These are phyloP conservation scores for Drosophila borealis DNA, from an alignment of 2,888 invertebrate genomes.

Conservation along the genomic window DNA sequence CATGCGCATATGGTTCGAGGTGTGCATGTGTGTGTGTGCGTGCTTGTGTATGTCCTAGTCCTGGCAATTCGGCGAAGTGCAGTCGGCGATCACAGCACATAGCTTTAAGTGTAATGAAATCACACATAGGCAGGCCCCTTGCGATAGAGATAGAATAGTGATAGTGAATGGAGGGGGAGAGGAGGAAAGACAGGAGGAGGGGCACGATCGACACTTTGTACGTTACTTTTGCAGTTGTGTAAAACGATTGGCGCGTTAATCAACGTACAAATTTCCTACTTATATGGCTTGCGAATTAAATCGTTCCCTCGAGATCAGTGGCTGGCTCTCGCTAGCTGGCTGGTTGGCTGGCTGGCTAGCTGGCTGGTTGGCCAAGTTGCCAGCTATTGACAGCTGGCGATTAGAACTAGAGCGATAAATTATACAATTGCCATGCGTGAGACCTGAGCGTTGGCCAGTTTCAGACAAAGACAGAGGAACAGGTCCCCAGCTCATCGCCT, in stretches of 20 bases:
- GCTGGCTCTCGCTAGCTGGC: constrained; percentile 20
- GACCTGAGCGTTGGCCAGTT: constrained; percentile 44
- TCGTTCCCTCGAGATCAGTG: constrained; percentile 83
- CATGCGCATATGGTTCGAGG: constrained; percentile 26
- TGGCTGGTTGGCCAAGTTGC: constrained; percentile 17
- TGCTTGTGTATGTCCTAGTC: constrained; percentile 37
- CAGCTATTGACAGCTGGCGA: constrained; percentile 79
- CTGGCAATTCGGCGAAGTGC: constrained; percentile 63
- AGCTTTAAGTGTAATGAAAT: constrained; percentile 75
- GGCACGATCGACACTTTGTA: constrained; percentile 67
- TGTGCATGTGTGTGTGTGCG: constrained; percentile 1
- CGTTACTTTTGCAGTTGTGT: constrained; percentile 63
- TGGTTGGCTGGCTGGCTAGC: background rate
- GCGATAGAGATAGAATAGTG: constrained; percentile 23
- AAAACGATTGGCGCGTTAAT: constrained; percentile 82
- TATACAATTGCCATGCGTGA: constrained; percentile 81
- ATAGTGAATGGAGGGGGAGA: background rate
- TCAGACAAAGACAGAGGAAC: constrained; percentile 37
- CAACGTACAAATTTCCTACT: constrained; percentile 82
- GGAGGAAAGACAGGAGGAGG: constrained; percentile 2
- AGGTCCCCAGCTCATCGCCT: constrained; percentile 68
- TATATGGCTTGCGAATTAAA: constrained; percentile 82
- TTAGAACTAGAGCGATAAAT: constrained; percentile 82
- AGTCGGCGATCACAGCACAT: constrained; percentile 47
- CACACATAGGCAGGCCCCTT: constrained; percentile 62